phyloP scores from a whole-genome alignment of 2,888 invertebrate species.

The Helicoverpa assulta region DNA sequence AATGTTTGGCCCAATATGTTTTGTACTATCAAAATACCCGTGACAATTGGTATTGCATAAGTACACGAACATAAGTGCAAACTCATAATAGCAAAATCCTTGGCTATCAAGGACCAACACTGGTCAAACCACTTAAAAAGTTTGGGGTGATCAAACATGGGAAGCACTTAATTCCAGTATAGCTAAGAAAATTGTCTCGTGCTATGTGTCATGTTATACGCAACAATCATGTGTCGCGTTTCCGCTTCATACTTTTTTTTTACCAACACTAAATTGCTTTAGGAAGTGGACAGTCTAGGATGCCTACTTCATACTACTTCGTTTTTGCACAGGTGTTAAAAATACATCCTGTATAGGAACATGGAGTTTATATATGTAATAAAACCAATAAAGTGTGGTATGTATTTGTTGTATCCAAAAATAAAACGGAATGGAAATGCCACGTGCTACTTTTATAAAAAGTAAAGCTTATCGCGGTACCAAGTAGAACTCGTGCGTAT shows the following conservation, averaged over 20 bases:
- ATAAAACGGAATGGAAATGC: no score
- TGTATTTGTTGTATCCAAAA: no score
- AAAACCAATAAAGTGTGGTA: no score
- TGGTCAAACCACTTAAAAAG: constrained; percentile 27
- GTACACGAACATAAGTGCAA: no score
- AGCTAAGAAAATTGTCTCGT: constrained; percentile 34
- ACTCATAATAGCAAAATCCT: neutral
- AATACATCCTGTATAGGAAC: neutral
- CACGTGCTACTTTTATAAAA: no score
- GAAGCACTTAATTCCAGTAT: constrained; percentile 34
- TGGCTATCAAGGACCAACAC: neutral
- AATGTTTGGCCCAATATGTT: neutral
- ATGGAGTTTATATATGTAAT: neutral
- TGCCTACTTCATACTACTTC: no score
- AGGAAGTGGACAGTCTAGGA: constrained; percentile 10
- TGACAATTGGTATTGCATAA: no score
- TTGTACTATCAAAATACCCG: neutral
- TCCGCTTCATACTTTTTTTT: constrained; percentile 37
- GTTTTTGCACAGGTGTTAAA: neutral
- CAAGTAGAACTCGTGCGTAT: no score
- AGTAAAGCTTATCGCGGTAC: no score
- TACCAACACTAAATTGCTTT: constrained; percentile 8
- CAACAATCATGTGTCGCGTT: constrained; percentile 24
- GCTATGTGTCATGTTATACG: constrained; percentile 44
- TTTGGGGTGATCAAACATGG: constrained; percentile 37